Base-by-base conservation (phyloP, 1,140 invertebrate species). In the Bicyclus anynana region DNA sequence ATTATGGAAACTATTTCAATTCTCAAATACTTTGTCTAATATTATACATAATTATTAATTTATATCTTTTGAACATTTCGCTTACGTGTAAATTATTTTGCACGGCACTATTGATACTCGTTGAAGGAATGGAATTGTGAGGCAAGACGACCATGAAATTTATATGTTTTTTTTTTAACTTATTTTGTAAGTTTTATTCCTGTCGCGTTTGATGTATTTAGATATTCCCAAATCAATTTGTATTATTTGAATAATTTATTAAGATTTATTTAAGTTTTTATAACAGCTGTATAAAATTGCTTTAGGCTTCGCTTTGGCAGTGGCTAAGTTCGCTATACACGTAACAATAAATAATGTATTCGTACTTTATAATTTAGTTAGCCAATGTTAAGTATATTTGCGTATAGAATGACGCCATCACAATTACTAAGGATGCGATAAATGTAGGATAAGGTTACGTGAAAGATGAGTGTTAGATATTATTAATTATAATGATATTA, bases 201-300 rank as follows among this genome's bases (percentile, higher is more conserved):
- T 51, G 40, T 49, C 33, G 21, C 50, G 42, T 37, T 58, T 35
- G 13, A 35, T 20, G 49, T 13, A 46, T 54, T 47, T 47, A 26
- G 17, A 40, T 16, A n/a, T 23, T 17, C 47, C 47, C 61, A 64
- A 74, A 71, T 67, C 50, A 80, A 67, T 77, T 54, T 77, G 74
- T 80, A 75, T 84, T 73, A 74, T 80, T 77, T 81, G 69, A 66
- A 79, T 84, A 77, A 84, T 83, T 84, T 84, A 86, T 84, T 83
- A 69, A 75, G 67, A 72, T 64, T 61, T 67, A 58, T 64, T 69
- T 86, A 77, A 83, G 73, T 75, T n/a, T n/a, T n/a, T 69, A 49
- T 79, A 44, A 44, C 40, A 84, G 84, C 82, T 85, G 80, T 85
- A 85, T 75, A 75, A 74, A 78, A 57, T 60, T n/a, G 78, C 78